Percentiles rank a stretch among this genome's conserved stretches.
Evolutionary conservation across 2,797 vertebrate species (phyloP).

Genomic region (Gymnopithys bicolor): DNA sequence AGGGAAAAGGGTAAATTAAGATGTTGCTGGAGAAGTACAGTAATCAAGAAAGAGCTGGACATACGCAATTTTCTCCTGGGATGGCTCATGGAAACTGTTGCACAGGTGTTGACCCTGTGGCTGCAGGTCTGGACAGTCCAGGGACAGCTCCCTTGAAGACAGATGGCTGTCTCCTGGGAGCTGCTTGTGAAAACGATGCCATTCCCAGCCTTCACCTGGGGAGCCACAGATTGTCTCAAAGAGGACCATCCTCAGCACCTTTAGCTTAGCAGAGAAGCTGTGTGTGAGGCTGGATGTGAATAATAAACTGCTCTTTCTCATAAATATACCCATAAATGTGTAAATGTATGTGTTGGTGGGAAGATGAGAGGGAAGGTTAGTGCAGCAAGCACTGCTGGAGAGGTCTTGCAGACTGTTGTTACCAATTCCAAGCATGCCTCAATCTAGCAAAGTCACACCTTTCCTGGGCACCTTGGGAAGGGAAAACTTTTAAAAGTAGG

Average conservation of each 20-base stretch:
- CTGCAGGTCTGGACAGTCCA: background rate
- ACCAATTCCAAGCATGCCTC: conserved; percentile 13
- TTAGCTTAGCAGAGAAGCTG: background rate
- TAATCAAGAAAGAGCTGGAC: background rate
- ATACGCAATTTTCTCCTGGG: accelerated
- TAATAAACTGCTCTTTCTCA: conserved; percentile 31
- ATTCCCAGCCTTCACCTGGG: background rate
- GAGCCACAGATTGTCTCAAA: background rate
- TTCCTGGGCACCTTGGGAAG: background rate
- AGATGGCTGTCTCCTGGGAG: background rate
- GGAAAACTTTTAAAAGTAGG: background rate
- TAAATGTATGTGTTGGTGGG: background rate
- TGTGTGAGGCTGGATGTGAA: conserved; percentile 4
- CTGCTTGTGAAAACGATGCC: background rate
- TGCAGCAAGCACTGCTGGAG: background rate
- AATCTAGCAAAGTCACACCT: background rate
- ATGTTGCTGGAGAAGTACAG: background rate
- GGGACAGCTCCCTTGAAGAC: background rate
- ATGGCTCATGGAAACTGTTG: background rate
- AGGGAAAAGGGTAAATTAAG: background rate
- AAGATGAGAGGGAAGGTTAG: conserved; percentile 6
- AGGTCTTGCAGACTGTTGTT: background rate
- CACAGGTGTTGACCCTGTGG: background rate
- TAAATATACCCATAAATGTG: conserved; percentile 24
- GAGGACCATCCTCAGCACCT: background rate